Base-by-base conservation (phyloP, 23 tunicate genomes). In the Trididemnum nubilum region DNA sequence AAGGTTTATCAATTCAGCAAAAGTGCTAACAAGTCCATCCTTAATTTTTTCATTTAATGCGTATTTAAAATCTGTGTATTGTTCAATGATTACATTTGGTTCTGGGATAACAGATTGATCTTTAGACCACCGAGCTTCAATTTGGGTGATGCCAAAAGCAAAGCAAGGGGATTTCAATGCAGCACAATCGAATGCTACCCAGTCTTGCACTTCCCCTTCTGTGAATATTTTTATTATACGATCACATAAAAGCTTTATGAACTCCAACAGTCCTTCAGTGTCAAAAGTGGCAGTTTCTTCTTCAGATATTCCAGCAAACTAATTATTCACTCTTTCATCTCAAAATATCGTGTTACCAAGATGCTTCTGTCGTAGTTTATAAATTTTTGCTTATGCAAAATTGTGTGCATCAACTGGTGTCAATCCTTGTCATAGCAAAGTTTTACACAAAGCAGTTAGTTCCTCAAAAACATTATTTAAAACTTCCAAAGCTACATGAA, bases 161-260 rank as follows among this genome's bases (percentile, higher is more conserved):
- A 12, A 61, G 67, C 67, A 61, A 61, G 67, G 67, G 67, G 67
- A 61, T 61, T 61, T 61, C 67, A 61, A 61, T 61, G 26, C 67
- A 61, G 67, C 67, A 61, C 67, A 61, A 61, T 61, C 67, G n/a
- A 61, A 61, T 12, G 67, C 67, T 61, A 61, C 67, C 67, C 67
- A n/a, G 67, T 61, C 67, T 61, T 61, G 67, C 67, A 61, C 67
- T 61, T 61, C 67, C n/a, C 67, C 67, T 61, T 61, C 67, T 61
- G 67, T 23, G 67, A 61, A 61, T 61, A 23, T 61, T 61, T 61
- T 26, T 61, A 61, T 61, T 26, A 61, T 61, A 61, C n/a, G 67
- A 61, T 61, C 67, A 61, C 67, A 61, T 61, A 61, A 61, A 61
- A 61, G 67, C 67, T 26, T 61, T 61, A 61, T 61, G n/a, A 61